Conservation (phyloP, 2,888 invertebrate genomes). For the Microplitis deprimator region DNA sequence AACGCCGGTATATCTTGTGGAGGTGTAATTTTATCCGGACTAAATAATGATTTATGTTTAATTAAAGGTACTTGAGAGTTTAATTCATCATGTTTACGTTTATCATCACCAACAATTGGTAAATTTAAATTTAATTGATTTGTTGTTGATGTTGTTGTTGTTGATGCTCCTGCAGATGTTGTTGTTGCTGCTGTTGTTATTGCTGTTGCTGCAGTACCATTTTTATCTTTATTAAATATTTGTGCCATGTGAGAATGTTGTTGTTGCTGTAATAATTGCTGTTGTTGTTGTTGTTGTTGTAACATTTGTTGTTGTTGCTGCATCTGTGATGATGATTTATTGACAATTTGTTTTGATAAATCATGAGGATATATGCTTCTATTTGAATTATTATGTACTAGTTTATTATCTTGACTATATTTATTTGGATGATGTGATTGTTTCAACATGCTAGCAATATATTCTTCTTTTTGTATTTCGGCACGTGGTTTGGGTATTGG, state of each 20-base stretch:
- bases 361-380: slow-evolving; percentile 24
- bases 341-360: slow-evolving; percentile 20
- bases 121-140: slow-evolving; percentile 42
- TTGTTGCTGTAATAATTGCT: not conserved
- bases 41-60: slow-evolving; percentile 75
- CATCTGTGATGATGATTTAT: too few relatives aligned
- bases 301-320: too few relatives aligned
- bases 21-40: slow-evolving; percentile 77
- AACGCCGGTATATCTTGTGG: slow-evolving; percentile 68
- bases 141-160: slow-evolving; percentile 54
- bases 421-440: slow-evolving; percentile 59
- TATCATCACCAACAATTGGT: slow-evolving; percentile 62
- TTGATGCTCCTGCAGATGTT: not conserved
- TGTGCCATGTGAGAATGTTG: too few relatives aligned
- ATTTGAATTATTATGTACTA: slow-evolving; percentile 22
- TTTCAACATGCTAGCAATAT: slow-evolving; percentile 61
- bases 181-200: slow-evolving; percentile 24
- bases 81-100: slow-evolving; percentile 58
- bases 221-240: too few relatives aligned
- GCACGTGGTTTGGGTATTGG: slow-evolving; percentile 60
- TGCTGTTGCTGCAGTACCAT: not conserved
- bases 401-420: slow-evolving; percentile 36
- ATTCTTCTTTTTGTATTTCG: slow-evolving; percentile 60
- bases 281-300: slow-evolving; percentile 11
- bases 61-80: slow-evolving; percentile 46